A percentile compares a stretch with the other conserved stretches of the same genome.
Conservation (phyloP, 2,888 invertebrate species). For the Rhagonycha fulva region DNA sequence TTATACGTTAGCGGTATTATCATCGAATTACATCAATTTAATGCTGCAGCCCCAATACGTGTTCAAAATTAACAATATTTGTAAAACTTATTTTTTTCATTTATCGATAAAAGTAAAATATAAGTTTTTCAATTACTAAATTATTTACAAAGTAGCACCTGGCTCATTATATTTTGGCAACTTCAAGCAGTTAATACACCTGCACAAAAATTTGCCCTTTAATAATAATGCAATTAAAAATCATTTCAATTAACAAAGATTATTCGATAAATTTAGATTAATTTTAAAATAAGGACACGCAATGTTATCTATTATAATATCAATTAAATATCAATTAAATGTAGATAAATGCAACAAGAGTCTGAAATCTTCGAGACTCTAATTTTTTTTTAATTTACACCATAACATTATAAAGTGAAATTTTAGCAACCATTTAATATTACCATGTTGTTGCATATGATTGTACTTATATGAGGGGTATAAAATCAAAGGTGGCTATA, state of each 20-base stretch:
- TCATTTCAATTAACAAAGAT: constrained; percentile 22
- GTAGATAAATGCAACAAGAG: too few species aligned
- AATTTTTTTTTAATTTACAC: too few species aligned
- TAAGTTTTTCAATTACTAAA: constrained; percentile 37
- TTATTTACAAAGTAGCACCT: constrained; percentile 35
- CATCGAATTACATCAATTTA: background rate
- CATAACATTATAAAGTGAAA: too few species aligned
- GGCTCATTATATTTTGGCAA: constrained; percentile 39
- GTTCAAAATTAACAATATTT: background rate
- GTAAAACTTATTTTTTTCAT: constrained; percentile 27
- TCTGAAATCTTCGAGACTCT: too few species aligned
- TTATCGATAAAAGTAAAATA: constrained; percentile 27
- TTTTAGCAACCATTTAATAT: too few species aligned
- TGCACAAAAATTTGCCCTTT: constrained; percentile 35
- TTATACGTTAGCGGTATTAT: background rate
- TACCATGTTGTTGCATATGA: too few species aligned
- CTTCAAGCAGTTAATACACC: constrained; percentile 34
- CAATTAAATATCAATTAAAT: too few species aligned
- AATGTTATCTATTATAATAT: background rate
- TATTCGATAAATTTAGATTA: background rate
- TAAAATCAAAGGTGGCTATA: too few species aligned
- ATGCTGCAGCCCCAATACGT: background rate
- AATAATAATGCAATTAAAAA: constrained; percentile 35
- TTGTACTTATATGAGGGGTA: too few species aligned
- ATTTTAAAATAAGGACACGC: background rate